Evolutionary conservation across 2,888 invertebrate genomes (phyloP), one percentile per base, ranked within the genome.

Genomic region (Caenorhabditis becei): DNA sequence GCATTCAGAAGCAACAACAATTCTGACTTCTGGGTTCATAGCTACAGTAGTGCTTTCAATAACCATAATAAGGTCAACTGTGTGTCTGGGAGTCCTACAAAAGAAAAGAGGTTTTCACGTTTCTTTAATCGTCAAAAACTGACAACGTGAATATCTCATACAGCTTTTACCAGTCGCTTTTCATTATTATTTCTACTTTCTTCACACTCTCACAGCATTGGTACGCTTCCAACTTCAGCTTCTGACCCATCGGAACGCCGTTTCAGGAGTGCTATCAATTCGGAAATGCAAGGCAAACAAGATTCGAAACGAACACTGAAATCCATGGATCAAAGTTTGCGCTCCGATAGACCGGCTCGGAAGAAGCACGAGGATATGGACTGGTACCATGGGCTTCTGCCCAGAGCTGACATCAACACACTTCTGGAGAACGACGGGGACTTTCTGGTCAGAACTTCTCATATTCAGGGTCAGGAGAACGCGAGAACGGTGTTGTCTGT

Each of bases 311-410:
- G 54, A 28, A 63, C 53, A 37, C 11, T 28, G 2, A 61, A 61
- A 62, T 51, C 74, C 32, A 24, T 51, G n/a, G 74, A 75, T 20
- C 53, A 26, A 23, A 75, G 74, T 66, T 28, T 63, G 11, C 51
- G 56, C 32, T 72, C 72, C 20, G 72, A 72, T 56, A 58, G 56
- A 20, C 20, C 35, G 8, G 2, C 59, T 0, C 58, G 74, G 37
- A 66, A 75, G 14, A 75, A 77, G 58, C 81, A 83, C 32, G 79
- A 85, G 26, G 81, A 83, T 54, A 77, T 81, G 77, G 85, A 85
- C 51, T 85, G 85, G 85, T 85, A 82, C 61, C 82, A 82, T 54
- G 84, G 85, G 28, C 66, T 85, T 20, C 58, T 85, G 37, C 85
- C 85, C 2, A 77, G 85, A 51, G 83, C 83, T 35, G 85, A 85